These are phyloP conservation scores for Campoletis sonorensis DNA, from an alignment of 1,140 invertebrate species.

Conservation along the genomic window DNA sequence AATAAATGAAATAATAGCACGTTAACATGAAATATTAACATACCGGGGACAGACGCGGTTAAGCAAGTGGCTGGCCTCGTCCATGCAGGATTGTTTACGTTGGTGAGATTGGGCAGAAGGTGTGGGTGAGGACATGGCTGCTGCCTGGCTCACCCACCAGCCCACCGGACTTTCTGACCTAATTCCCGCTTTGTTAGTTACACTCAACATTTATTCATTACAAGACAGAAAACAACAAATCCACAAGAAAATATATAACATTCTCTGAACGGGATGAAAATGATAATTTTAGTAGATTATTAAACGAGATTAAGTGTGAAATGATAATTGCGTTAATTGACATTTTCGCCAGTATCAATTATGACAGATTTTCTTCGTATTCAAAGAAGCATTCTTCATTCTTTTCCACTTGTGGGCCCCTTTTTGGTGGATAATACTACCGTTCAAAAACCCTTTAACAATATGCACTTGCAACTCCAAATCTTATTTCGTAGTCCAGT, in stretches of 20 bases:
- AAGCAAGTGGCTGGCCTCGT: constrained; percentile 75
- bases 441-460: background rate
- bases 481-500: background rate
- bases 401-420: too few relatives aligned
- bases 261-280: background rate
- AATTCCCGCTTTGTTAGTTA: constrained; percentile 70
- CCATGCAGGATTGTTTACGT: constrained; percentile 73
- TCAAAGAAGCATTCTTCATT: too few relatives aligned
- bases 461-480: too few relatives aligned
- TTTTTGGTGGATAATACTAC: too few relatives aligned
- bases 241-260: background rate
- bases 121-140: constrained; percentile 74
- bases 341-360: too few relatives aligned
- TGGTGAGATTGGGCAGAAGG: constrained; percentile 71
- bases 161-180: constrained; percentile 75
- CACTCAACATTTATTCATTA: constrained; percentile 60
- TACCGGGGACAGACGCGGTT: constrained; percentile 74
- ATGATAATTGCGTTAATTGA: too few relatives aligned
- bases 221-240: background rate
- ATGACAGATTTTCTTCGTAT: too few relatives aligned
- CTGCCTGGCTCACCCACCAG: constrained; percentile 74
- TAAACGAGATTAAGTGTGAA: too few relatives aligned
- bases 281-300: too few relatives aligned
- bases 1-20: background rate
- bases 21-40: constrained; percentile 55